Evolutionary conservation across 2,113 vertebrate species (phyloP).

Genomic region (Progne subis): DNA sequence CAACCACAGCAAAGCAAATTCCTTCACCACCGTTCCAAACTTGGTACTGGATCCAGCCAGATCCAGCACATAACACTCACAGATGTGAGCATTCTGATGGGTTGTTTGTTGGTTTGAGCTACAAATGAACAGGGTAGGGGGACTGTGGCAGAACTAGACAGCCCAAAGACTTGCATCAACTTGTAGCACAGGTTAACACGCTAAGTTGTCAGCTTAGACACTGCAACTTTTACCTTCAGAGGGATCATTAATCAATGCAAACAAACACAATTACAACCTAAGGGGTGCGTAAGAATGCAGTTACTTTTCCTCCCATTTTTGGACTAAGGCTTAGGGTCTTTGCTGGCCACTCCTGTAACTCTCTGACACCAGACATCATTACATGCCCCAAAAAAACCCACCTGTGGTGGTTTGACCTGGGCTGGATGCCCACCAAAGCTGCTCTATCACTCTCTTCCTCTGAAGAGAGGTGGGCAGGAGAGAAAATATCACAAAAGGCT

Average conservation of each 20-base stretch:
- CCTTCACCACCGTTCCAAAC: background rate
- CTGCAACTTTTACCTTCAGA: background rate
- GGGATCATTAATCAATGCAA: background rate
- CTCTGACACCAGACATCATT: fast-evolving
- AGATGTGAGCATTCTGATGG: background rate
- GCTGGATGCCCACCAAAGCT: background rate
- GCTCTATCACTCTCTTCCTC: background rate
- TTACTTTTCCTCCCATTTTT: background rate
- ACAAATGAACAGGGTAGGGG: background rate
- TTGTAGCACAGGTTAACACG: fast-evolving
- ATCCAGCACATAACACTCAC: background rate
- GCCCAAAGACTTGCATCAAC: background rate
- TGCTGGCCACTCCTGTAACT: background rate
- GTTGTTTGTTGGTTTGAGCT: background rate
- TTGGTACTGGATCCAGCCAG: background rate
- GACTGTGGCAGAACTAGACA: background rate
- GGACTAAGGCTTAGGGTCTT: background rate
- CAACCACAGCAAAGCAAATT: background rate
- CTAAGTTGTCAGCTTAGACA: background rate
- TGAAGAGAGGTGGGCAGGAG: background rate
- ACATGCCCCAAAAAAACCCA: fast-evolving
- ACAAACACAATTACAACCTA: background rate
- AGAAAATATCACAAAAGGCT: background rate
- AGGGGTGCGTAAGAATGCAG: fast-evolving
- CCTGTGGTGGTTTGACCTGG: background rate